Evolutionary conservation across 2,113 vertebrate genomes (phyloP), one percentile per base, ranked within the genome.

Genomic region (cat (Felis catus)): DNA sequence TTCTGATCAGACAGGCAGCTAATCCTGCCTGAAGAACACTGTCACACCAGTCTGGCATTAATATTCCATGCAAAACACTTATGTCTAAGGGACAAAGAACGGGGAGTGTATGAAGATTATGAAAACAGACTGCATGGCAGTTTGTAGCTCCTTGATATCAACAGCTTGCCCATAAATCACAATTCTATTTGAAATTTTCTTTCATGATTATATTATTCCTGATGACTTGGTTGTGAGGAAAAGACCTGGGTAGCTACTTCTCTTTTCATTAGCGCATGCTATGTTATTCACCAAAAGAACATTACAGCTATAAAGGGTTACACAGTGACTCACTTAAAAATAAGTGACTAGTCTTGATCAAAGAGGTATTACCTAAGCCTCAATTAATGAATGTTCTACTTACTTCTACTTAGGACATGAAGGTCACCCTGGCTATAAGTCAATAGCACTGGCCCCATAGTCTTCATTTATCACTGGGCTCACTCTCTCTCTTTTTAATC

Each of bases 321-420:
- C 45, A 36, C 33, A 94, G 76, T 74, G 65, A 88, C 45, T 81
- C 78, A 97, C n/a, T 96, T 84, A 91, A 94, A 97, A 95, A 68
- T 76, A 93, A 94, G 89, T 68, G 51, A 81, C 66, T 94, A 86
- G 89, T 79, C 31, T 83, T 92, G 48, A 96, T 79, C 70, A 89
- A 86, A 84, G 21, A 73, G 5, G 39, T 23, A 92, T 76, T 89
- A 79, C 23, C 39, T 79, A 95, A 93, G 39, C 14, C 36, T 82
- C 23, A 53, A 25, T 78, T 55, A 96, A 97, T 80, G 19, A 91
- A 93, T 36, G 23, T 45, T 73, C 39, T n/a, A 82, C 36, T 74
- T 39, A 19, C 16, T 84, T 94, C 27, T 81, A 29, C 61, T 87
- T 36, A 74, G 39, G 78, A 86, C n/a, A 86, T 66, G 36, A 71